Base-by-base conservation (phyloP, 2,888 invertebrate genomes). In the Callimorpha dominula region DNA sequence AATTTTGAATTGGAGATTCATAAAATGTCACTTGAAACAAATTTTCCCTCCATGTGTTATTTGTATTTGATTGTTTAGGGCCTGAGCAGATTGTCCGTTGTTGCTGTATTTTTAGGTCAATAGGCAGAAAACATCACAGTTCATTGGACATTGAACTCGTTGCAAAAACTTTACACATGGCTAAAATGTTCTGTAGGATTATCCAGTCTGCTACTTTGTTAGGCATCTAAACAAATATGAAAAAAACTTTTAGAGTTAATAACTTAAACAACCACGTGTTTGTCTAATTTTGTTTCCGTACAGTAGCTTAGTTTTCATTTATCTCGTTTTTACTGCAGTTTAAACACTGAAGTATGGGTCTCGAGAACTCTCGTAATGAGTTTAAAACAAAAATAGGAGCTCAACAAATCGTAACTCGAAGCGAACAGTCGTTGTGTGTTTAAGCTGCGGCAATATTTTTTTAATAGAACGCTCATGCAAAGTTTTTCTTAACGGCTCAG, bases 401-500 rank as follows among this genome's bases (percentile, higher is more conserved):
- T 57, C 43, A 7, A 43, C 42, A 60, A 60, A 68, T 17, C 49
- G 60, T 60, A 68, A 68, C 54, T 60, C 62, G 31, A 43, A 20
- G 57, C 40, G 31, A 57, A 68, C 68, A 46, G 50, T 40, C 31
- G 57, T 20, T 54, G 57, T 49, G 8, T 70, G 20, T 66, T n/a
- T 64, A 64, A 71, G 49, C 66, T 66, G 49, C 62, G 68, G 70
- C 74, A 77, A 81, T 84, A 74, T 78, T 84, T 76, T 82, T 84
- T 72, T 78, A 80, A 72, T 79, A 78, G 78, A 82, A 81, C 75
- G 75, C 66, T 66, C 74, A 74, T 72, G 72, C 78, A 78, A 74
- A 78, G 83, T 81, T 84, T 80, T 81, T 80, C 75, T 75, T 76
- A 82, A 81, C 80, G 68, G 65, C 77, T 63, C 74, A 73, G 78